These are phyloP conservation scores for Calephelis virginiensis DNA, from an alignment of 1,140 invertebrate genomes.

Conservation along the genomic window DNA sequence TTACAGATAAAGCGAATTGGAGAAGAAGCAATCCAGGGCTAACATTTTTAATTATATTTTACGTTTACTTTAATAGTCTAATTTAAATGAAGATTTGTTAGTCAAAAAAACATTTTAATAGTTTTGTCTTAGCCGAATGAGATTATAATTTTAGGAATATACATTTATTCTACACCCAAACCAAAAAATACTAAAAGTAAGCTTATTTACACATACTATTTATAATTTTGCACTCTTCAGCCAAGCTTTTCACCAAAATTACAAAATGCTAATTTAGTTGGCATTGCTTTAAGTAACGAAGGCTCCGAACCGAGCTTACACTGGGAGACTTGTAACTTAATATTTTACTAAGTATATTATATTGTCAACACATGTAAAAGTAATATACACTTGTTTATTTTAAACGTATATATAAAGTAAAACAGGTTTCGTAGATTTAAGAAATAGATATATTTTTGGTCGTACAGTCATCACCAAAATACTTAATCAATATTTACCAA, in stretches of 20 bases:
- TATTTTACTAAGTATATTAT: conserved; percentile 20
- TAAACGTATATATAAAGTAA: conserved; percentile 35
- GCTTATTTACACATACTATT: conserved; percentile 17
- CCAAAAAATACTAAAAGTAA: conserved; percentile 8
- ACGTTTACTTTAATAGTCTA: conserved; percentile 25
- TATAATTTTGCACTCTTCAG: conserved; percentile 33
- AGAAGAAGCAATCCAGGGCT: conserved; percentile 49
- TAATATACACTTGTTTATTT: conserved; percentile 12
- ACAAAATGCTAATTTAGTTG: conserved; percentile 11
- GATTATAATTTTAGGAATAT: conserved; percentile 1
- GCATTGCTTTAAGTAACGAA: conserved; percentile 18
- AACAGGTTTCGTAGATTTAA: conserved; percentile 57
- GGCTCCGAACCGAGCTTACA: conserved; percentile 28
- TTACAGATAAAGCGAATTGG: conserved; percentile 54
- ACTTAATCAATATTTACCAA: conserved; percentile 32
- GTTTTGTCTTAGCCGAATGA: not conserved
- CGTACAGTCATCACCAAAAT: not conserved
- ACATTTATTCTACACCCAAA: conserved; percentile 4
- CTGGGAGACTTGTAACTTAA: conserved; percentile 24
- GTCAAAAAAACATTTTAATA: conserved; percentile 16
- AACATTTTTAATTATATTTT: conserved; percentile 37
- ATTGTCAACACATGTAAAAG: conserved; percentile 9
- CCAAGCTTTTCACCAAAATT: conserved; percentile 26
- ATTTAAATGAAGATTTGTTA: conserved; percentile 33
- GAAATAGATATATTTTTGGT: conserved; percentile 25